A percentile compares a stretch with the other conserved stretches of the same genome.
Conservation (phyloP, 2,888 invertebrate species). For the Heliconius aoede region DNA sequence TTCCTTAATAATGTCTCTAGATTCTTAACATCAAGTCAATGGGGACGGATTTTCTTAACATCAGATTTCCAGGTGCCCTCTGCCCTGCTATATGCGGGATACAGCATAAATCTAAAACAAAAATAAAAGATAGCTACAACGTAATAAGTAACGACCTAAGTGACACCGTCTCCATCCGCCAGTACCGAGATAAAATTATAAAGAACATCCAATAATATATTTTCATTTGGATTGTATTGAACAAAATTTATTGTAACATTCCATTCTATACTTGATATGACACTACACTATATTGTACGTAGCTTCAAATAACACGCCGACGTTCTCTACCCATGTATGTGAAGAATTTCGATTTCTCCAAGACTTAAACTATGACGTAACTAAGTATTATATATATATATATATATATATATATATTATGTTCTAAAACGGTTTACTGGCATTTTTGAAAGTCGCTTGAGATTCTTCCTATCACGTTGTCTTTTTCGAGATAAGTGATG, state of each 20-base stretch:
- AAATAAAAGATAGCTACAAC: neutral
- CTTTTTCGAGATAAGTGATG: no score
- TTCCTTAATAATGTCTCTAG: no score
- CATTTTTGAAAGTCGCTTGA: neutral
- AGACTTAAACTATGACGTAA: neutral
- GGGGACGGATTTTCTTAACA: no score
- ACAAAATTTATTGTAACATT: conserved; percentile 1
- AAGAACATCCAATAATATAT: neutral
- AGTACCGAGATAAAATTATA: no score
- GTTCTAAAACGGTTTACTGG: neutral
- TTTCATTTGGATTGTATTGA: neutral
- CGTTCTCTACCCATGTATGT: neutral
- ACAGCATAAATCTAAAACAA: neutral
- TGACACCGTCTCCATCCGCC: no score
- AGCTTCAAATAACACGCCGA: neutral
- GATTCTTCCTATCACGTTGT: no score
- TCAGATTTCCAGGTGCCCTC: no score
- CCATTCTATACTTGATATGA: neutral
- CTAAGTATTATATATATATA: no score
- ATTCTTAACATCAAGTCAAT: no score
- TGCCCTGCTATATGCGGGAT: neutral
- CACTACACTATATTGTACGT: neutral
- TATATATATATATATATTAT: no score
- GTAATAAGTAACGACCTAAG: no score
- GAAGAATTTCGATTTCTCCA: neutral